Evolutionary conservation across 2,888 invertebrate species (phyloP).

Genomic region (Orthosia incerta): DNA sequence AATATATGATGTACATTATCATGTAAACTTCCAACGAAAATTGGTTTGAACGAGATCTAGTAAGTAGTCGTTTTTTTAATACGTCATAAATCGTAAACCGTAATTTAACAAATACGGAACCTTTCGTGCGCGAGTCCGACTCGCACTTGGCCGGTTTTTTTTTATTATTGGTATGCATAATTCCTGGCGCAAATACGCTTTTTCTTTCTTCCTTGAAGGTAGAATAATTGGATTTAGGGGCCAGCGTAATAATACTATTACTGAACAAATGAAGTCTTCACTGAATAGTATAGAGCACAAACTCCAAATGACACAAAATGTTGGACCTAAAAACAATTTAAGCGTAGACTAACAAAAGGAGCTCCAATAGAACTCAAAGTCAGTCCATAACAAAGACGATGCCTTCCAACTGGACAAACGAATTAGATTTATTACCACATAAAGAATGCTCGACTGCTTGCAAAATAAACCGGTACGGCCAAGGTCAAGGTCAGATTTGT

Average conservation of each 20-base stretch:
- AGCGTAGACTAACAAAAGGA: background rate
- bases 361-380: background rate
- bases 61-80: no score
- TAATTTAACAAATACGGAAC: no score
- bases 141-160: no score
- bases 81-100: no score
- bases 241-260: background rate
- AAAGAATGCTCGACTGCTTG: constrained; percentile 37
- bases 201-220: background rate
- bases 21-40: no score
- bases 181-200: no score
- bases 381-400: constrained; percentile 4
- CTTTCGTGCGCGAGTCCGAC: no score
- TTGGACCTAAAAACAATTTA: background rate
- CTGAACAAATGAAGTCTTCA: background rate
- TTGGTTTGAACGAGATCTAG: no score
- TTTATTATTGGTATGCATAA: no score
- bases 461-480: constrained; percentile 55
- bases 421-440: constrained; percentile 42
- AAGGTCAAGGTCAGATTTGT: constrained; percentile 51
- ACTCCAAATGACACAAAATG: background rate
- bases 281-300: background rate
- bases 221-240: background rate
- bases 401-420: constrained; percentile 7
- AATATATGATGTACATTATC: no score